These are phyloP conservation scores for Siniperca chuatsi DNA, from an alignment of 2,113 vertebrate genomes.

Conservation along the genomic window DNA sequence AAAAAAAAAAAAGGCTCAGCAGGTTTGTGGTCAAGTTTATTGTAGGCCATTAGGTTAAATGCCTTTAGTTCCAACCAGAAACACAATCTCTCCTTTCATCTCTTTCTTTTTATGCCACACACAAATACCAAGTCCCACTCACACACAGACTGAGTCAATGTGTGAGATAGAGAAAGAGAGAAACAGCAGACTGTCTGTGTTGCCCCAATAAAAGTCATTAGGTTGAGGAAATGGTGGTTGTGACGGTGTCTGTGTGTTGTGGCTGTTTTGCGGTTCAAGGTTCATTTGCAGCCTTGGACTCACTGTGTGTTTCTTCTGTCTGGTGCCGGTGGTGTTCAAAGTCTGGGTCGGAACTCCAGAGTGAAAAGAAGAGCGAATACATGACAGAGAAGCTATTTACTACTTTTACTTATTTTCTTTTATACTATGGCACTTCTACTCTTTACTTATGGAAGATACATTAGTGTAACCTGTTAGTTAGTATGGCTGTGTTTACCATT, in stretches of 20 bases:
- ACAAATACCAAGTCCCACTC: constrained; percentile 24
- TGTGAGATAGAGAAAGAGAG: constrained; percentile 49
- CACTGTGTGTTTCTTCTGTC: constrained; percentile 65
- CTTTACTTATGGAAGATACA: not conserved
- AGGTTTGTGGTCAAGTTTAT: constrained; percentile 49
- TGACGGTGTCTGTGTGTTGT: constrained; percentile 42
- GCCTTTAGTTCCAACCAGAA: constrained; percentile 57
- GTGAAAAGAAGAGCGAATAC: not conserved
- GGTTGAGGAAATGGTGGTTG: constrained; percentile 61
- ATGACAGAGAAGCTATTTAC: not conserved
- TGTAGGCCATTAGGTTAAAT: constrained; percentile 59
- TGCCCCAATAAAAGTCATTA: constrained; percentile 77
- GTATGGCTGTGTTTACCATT: not conserved
- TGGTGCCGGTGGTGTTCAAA: constrained; percentile 63
- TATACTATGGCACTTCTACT: not conserved
- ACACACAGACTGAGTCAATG: constrained; percentile 31
- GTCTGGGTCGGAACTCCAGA: constrained; percentile 56
- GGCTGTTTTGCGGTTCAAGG: constrained; percentile 78
- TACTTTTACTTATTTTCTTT: not conserved
- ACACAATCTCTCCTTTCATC: constrained; percentile 72
- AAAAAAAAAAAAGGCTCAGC: constrained; percentile 11
- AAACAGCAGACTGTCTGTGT: constrained; percentile 73
- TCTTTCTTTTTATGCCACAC: constrained; percentile 41
- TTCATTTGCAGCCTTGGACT: constrained; percentile 82
- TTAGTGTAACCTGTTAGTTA: not conserved